These are phyloP conservation scores for Ormyrus nitidulus DNA, from an alignment of 2,888 invertebrate species.

Conservation along the genomic window DNA sequence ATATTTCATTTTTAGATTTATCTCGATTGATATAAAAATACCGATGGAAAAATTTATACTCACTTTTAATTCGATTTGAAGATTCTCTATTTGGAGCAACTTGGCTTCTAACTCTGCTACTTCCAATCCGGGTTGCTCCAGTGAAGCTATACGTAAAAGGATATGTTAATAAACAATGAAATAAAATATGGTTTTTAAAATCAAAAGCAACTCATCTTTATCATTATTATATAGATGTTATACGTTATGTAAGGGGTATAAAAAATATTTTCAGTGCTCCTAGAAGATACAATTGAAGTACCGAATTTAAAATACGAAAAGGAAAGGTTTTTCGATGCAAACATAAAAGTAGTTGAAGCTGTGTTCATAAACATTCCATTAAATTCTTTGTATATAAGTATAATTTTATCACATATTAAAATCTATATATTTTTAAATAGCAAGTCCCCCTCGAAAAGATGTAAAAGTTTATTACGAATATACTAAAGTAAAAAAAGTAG, in stretches of 20 bases:
- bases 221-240: conserved; percentile 13
- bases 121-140: conserved; percentile 72
- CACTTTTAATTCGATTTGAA: conserved; percentile 82
- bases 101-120: conserved; percentile 78
- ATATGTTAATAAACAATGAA: conserved; percentile 43
- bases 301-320: conserved; percentile 39
- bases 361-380: conserved; percentile 65
- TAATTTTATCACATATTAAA: conserved; percentile 12
- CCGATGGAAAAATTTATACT: conserved; percentile 45
- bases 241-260: conserved; percentile 54
- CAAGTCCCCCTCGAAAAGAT: conserved; percentile 2
- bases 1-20: not conserved
- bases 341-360: conserved; percentile 63
- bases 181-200: conserved; percentile 43
- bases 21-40: not conserved
- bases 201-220: conserved; percentile 62
- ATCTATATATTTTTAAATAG: conserved; percentile 17
- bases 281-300: conserved; percentile 55
- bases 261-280: conserved; percentile 59
- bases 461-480: not conserved
- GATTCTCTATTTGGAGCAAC: conserved; percentile 79
- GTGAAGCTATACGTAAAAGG: conserved; percentile 65
- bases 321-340: conserved; percentile 60
- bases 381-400: conserved; percentile 56
- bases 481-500: not conserved